These are phyloP conservation scores for Acanthosepion lycidas DNA, from an alignment of 2,888 invertebrate species.

Conservation along the genomic window DNA sequence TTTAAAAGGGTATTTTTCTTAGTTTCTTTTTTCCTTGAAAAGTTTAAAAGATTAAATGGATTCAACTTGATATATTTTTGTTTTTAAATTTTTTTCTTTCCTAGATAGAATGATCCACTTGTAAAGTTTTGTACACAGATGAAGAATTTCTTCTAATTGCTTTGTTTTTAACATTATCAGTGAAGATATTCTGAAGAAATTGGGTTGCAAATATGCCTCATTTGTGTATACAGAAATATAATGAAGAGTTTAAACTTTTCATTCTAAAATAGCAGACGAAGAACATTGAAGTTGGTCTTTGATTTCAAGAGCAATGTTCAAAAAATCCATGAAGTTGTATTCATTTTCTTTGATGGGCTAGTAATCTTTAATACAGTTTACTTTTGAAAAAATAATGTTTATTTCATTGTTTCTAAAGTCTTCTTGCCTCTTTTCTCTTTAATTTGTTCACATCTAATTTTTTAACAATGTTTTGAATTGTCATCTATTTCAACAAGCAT, in stretches of 20 bases:
- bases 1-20: not conserved
- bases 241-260: not conserved
- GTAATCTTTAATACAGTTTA: not conserved
- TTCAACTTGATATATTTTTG: not conserved
- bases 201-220: not conserved
- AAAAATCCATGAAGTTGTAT: not conserved
- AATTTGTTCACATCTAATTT: too few relatives aligned
- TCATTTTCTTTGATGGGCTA: constrained; percentile 8
- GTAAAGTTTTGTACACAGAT: not conserved
- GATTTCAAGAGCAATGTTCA: not conserved
- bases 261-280: too few relatives aligned
- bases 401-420: too few relatives aligned
- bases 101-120: not conserved
- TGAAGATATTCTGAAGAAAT: not conserved
- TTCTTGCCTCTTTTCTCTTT: too few relatives aligned
- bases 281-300: not conserved
- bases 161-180: not conserved
- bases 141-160: too few relatives aligned
- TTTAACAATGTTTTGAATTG: too few relatives aligned
- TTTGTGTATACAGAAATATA: not conserved
- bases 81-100: not conserved
- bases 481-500: too few relatives aligned
- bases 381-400: not conserved
- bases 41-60: not conserved
- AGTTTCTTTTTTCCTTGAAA: not conserved